These are phyloP conservation scores for Pogonocherus hispidulus DNA, from an alignment of 2,888 invertebrate species.

Conservation along the genomic window DNA sequence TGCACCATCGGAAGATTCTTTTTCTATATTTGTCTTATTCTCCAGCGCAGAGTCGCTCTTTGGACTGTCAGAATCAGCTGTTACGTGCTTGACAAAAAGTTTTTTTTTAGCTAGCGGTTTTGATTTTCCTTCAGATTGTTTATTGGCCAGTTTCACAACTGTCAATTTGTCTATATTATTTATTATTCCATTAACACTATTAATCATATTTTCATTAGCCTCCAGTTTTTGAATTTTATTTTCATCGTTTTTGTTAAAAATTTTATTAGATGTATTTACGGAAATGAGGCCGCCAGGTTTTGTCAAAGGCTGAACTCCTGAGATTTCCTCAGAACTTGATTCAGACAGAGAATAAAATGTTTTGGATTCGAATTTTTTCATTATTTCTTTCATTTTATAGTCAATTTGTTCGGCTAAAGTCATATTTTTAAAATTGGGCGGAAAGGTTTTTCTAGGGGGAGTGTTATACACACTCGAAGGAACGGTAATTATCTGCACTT, in stretches of 20 bases:
- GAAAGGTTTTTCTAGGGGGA: slow-evolving; percentile 52
- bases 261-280: not conserved
- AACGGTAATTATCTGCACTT: slow-evolving; percentile 54
- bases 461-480: slow-evolving; percentile 47
- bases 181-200: not conserved
- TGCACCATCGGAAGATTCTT: slow-evolving; percentile 11
- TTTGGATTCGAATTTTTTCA: slow-evolving; percentile 71
- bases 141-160: not conserved
- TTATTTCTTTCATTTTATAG: slow-evolving; percentile 70
- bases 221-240: not conserved
- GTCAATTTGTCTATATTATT: not conserved
- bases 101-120: not conserved
- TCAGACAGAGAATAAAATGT: slow-evolving; percentile 62
- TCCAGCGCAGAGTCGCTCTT: not conserved
- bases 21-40: not conserved
- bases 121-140: not conserved
- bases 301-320: not conserved
- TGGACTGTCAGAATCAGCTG: slow-evolving; percentile 31
- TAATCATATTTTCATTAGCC: not conserved
- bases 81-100: slow-evolving; percentile 26
- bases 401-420: slow-evolving; percentile 67
- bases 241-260: not conserved
- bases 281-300: not conserved
- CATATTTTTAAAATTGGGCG: slow-evolving; percentile 54
- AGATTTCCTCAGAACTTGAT: slow-evolving; percentile 60